A percentile compares a stretch with the other conserved stretches of the same genome.
Evolutionary conservation across 1,140 invertebrate species (phyloP).

Genomic region (Drosophila yakuba): DNA sequence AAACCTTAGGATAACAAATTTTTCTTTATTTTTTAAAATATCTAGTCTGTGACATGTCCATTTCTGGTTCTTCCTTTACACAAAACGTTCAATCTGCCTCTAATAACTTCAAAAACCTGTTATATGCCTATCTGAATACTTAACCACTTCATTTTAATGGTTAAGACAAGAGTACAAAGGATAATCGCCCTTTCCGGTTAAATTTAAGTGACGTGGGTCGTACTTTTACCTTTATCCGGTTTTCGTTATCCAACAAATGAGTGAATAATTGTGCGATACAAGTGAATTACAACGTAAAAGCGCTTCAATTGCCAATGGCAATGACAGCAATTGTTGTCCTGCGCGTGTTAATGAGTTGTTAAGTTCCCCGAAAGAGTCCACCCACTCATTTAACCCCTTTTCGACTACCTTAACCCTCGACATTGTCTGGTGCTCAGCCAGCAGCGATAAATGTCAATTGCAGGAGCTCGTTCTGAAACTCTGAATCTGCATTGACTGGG

Average conservation of each 20-base stretch:
- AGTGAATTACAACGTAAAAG: slow-evolving; percentile 59
- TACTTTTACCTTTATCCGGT: slow-evolving; percentile 15
- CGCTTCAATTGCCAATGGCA: slow-evolving; percentile 45
- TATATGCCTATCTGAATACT: background rate
- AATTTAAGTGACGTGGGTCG: slow-evolving; percentile 64
- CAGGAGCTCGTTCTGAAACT: slow-evolving; percentile 34
- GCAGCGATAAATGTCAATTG: slow-evolving; percentile 78
- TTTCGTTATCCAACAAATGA: slow-evolving; percentile 41
- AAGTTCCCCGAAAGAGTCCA: slow-evolving; percentile 59
- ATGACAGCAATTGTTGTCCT: slow-evolving; percentile 62
- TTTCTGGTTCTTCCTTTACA: background rate
- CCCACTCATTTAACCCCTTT: slow-evolving; percentile 1
- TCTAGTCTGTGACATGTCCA: background rate
- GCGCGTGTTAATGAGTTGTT: slow-evolving; percentile 78
- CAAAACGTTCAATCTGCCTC: background rate
- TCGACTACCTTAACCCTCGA: slow-evolving; percentile 8
- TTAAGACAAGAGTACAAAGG: slow-evolving; percentile 34
- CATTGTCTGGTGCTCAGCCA: slow-evolving; percentile 49
- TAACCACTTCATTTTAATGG: slow-evolving; percentile 5
- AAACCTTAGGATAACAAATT: too few species aligned
- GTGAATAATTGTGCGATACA: slow-evolving; percentile 57
- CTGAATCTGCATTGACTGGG: slow-evolving; percentile 17
- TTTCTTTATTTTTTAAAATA: background rate
- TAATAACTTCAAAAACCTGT: background rate
- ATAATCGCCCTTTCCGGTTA: slow-evolving; percentile 31